Evolutionary conservation across 2,113 vertebrate genomes (phyloP).

Genomic region (Mixornis gularis): DNA sequence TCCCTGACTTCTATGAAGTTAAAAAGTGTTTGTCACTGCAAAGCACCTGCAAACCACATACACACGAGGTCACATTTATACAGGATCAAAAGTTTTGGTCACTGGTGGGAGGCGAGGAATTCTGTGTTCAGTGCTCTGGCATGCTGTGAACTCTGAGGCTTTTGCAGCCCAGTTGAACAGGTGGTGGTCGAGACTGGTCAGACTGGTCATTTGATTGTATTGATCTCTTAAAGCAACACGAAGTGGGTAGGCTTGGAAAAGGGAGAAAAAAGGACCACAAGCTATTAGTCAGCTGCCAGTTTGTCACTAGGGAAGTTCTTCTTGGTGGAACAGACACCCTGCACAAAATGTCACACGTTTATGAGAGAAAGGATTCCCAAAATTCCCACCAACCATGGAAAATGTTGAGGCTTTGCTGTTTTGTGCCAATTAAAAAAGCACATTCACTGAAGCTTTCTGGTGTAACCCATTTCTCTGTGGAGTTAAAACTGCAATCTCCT

Average conservation of each 20-base stretch:
- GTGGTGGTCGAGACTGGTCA: not conserved
- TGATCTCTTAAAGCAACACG: not conserved
- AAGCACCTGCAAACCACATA: not conserved
- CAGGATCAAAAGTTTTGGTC: not conserved
- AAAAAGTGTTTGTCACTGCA: not conserved
- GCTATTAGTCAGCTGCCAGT: not conserved
- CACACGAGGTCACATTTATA: no score
- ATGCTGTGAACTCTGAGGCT: not conserved
- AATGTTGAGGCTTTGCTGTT: not conserved
- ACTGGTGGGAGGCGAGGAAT: not conserved
- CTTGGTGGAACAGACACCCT: not conserved
- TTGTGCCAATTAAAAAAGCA: not conserved
- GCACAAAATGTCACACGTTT: not conserved
- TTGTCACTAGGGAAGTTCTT: not conserved
- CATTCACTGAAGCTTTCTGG: not conserved
- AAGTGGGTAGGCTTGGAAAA: not conserved
- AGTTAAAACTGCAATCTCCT: not conserved
- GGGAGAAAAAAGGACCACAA: not conserved
- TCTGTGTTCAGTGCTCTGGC: not conserved
- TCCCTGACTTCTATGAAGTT: not conserved
- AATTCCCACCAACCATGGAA: not conserved
- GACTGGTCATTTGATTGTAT: not conserved
- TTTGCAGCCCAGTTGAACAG: not conserved
- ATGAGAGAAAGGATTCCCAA: not conserved
- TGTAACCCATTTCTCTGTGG: not conserved